Evolutionary conservation across 1,140 invertebrate genomes (phyloP).

Genomic region (Elysia chlorotica): DNA sequence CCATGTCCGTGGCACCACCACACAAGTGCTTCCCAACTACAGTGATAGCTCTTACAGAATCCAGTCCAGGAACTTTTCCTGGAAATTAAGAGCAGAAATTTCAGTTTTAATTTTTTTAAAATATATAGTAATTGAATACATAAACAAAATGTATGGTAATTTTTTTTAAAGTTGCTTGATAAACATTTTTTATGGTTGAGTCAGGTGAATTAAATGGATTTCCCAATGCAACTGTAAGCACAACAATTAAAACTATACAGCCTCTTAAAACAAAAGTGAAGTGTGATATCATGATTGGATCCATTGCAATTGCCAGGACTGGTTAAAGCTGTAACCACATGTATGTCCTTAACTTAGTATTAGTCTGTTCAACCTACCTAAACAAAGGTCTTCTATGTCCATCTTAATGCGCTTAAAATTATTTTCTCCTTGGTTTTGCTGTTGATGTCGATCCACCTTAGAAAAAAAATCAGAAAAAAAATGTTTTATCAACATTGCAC

Average conservation of each 20-base stretch:
- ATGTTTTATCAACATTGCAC: no score
- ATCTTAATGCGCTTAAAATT: conserved; percentile 61
- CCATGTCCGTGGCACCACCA: conserved; percentile 77
- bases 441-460: conserved; percentile 45
- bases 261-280: no score
- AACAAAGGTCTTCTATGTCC: conserved; percentile 64
- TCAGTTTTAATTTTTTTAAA: neutral
- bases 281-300: no score
- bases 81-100: conserved; percentile 1
- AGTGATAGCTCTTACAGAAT: conserved; percentile 65
- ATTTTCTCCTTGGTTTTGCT: conserved; percentile 37
- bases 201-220: no score
- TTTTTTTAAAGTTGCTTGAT: no score
- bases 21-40: conserved; percentile 86
- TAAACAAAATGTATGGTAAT: neutral
- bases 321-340: no score
- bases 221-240: no score
- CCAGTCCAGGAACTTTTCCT: conserved; percentile 65
- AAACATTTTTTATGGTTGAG: no score
- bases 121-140: neutral
- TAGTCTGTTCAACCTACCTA: no score
- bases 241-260: no score
- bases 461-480: conserved; percentile 18
- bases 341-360: no score
- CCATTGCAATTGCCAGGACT: no score